phyloP scores from a whole-genome alignment of 1,140 invertebrate genomes.

The Cardiocondyla obscurior region DNA sequence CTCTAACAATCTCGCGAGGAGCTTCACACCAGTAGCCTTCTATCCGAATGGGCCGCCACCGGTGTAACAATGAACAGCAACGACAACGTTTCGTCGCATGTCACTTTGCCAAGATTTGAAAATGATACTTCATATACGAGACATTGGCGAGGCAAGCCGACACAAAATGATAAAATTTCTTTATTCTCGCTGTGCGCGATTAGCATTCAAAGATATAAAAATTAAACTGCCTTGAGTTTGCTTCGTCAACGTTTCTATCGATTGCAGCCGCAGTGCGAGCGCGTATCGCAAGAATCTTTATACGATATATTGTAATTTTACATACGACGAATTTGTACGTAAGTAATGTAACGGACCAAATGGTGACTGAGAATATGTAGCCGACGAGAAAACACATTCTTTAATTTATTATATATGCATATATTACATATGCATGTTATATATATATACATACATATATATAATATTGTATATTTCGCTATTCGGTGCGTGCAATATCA shows the following conservation, averaged over 20 bases:
- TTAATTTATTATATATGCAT: conserved; percentile 37
- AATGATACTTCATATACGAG: not conserved
- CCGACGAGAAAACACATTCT: conserved; percentile 7
- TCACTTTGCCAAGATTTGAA: not conserved
- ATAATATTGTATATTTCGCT: conserved; percentile 1
- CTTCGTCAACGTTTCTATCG: not conserved
- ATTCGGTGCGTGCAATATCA: not conserved
- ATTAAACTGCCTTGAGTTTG: not conserved
- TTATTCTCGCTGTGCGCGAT: not conserved
- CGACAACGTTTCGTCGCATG: conserved; percentile 22
- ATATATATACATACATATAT: conserved; percentile 9
- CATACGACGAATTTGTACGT: conserved; percentile 55
- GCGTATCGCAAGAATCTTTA: conserved; percentile 21
- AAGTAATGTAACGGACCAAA: conserved; percentile 57
- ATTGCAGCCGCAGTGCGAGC: not conserved
- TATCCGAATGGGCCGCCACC: conserved; percentile 96
- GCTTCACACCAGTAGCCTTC: conserved; percentile 92
- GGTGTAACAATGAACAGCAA: conserved; percentile 85
- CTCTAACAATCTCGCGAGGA: conserved; percentile 91
- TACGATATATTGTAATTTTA: conserved; percentile 55
- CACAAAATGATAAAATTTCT: conserved; percentile 22
- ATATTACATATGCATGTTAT: not conserved
- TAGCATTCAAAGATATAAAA: not conserved
- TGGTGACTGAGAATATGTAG: conserved; percentile 38
- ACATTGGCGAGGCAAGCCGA: not conserved